phyloP scores from a whole-genome alignment of 1,140 invertebrate genomes.

The Brachystomella parvula region DNA sequence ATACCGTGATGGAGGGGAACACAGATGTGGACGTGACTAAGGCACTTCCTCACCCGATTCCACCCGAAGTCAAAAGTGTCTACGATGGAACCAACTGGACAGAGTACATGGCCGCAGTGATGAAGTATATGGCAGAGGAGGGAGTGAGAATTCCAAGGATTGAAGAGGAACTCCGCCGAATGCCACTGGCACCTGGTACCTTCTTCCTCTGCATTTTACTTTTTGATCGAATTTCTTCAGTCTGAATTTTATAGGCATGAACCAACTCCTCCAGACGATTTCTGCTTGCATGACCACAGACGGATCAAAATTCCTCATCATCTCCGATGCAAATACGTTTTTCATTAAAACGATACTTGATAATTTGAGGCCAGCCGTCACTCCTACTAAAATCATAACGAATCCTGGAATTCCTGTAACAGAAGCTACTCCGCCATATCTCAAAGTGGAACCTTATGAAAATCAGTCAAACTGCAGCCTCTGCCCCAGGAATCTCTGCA shows the following conservation, averaged over 20 bases:
- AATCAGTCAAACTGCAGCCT: conserved; percentile 17
- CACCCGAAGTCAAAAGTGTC: conserved; percentile 13
- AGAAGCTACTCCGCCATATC: conserved; percentile 8
- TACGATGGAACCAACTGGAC: conserved; percentile 32
- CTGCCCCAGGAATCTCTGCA: conserved; percentile 34
- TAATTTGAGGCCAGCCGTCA: conserved; percentile 23
- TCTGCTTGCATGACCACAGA: neutral
- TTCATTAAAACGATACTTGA: conserved; percentile 28
- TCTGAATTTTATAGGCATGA: conserved; percentile 28
- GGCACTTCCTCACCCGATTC: conserved; percentile 25
- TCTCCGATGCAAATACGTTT: conserved; percentile 34
- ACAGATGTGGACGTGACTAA: conserved; percentile 27
- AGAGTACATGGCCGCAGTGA: conserved; percentile 32
- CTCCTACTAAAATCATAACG: conserved; percentile 25
- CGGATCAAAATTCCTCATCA: conserved; percentile 18
- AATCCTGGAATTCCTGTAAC: conserved; percentile 19
- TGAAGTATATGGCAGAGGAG: conserved; percentile 24
- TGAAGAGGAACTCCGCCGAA: conserved; percentile 11
- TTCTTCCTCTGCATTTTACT: neutral
- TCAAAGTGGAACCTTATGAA: conserved; percentile 31
- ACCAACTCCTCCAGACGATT: conserved; percentile 22
- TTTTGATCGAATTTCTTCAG: neutral
- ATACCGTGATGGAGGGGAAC: conserved; percentile 33
- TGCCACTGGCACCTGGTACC: conserved; percentile 27
- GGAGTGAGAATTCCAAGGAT: conserved; percentile 22